Evolutionary conservation across 2,888 invertebrate genomes (phyloP).

Genomic region (Eupithecia abbreviata): DNA sequence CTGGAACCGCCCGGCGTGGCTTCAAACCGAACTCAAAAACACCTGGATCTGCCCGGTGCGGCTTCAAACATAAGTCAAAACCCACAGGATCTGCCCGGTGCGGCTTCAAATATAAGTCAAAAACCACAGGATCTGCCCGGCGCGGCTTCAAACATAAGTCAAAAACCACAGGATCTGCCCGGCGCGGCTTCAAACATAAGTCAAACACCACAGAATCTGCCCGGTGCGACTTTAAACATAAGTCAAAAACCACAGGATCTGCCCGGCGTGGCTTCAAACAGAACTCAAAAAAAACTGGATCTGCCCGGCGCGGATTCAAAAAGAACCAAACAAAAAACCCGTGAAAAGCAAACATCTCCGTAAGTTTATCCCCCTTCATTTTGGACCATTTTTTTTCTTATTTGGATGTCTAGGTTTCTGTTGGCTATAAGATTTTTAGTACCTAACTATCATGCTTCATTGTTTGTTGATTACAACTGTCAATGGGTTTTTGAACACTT

Average conservation of each 20-base stretch:
- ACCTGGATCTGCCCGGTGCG: conserved; percentile 40
- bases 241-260: too few species aligned
- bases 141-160: neutral
- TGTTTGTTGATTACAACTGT: too few species aligned
- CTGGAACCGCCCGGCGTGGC: neutral
- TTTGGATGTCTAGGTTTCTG: too few species aligned
- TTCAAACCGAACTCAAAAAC: conserved; percentile 21
- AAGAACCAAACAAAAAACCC: conserved; percentile 25
- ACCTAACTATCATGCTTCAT: too few species aligned
- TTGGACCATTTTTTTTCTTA: too few species aligned
- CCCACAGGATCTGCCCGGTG: neutral
- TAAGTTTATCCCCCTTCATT: neutral
- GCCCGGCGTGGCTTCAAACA: conserved; percentile 35
- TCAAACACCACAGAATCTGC: neutral
- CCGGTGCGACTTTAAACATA: too few species aligned
- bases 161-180: neutral
- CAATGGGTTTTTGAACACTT: too few species aligned
- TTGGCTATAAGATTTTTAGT: too few species aligned
- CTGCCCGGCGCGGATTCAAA: conserved; percentile 17
- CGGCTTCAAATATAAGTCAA: conserved; percentile 13
- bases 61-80: neutral
- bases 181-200: conserved; percentile 26
- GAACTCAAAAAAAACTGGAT: neutral
- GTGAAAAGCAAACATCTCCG: conserved; percentile 32
- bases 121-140: conserved; percentile 41